Conservation (phyloP, 2,113 vertebrate genomes). For the Pogonocichla stellata region DNA sequence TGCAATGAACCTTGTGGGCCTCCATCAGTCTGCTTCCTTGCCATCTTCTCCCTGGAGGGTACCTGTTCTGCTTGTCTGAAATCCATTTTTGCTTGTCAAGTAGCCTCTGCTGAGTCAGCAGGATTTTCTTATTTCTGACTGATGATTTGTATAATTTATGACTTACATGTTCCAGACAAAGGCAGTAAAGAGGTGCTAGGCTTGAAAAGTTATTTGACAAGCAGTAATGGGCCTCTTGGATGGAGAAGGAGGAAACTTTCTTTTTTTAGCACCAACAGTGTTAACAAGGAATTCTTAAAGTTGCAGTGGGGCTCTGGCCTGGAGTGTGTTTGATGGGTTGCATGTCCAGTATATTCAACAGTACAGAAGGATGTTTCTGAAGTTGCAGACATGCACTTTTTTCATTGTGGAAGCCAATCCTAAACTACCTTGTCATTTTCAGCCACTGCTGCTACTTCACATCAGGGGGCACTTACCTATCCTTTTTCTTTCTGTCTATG, state of each 20-base stretch:
- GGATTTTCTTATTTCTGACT: background rate
- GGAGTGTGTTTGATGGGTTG: background rate
- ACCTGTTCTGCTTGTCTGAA: background rate
- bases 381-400: background rate
- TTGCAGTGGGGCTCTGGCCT: background rate
- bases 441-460: background rate
- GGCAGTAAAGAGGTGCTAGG: background rate
- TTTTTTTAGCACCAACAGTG: background rate
- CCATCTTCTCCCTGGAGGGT: background rate
- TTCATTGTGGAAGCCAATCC: background rate
- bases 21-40: background rate
- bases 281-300: background rate
- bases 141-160: background rate
- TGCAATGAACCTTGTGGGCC: background rate
- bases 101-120: background rate
- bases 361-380: background rate
- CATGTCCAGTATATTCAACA: background rate
- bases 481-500: background rate
- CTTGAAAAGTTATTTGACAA: background rate
- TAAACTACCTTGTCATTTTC: background rate
- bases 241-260: background rate
- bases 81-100: background rate
- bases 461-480: background rate
- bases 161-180: background rate
- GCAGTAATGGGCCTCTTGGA: background rate